Evolutionary conservation across 2,888 invertebrate genomes (phyloP), one percentile per base, ranked within the genome.

Genomic region (Synergus laeviventris): DNA sequence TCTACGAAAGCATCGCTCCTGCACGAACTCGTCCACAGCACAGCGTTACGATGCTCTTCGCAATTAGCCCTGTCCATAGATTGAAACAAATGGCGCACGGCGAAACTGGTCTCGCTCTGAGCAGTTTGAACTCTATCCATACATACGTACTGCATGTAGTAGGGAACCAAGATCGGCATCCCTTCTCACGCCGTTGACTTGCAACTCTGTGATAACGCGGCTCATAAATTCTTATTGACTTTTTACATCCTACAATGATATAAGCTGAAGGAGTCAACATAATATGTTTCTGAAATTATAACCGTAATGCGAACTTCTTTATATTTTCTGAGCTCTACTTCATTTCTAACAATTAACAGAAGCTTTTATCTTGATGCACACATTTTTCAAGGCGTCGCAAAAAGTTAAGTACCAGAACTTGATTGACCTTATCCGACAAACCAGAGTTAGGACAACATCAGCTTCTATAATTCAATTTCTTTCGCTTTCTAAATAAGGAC

Each of bases 51-150:
- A 81, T 83, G 85, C 80, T 83, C 76, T 79, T 82, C 81, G 86
- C 86, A 89, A 89, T 89, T 89, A 89, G 87, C 85, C 83, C 86
- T 84, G 87, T 88, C 85, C 88, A 89, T 91, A 91, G 91, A 92
- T 92, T 92, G 92, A 92, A 92, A 92, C 91, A 92, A 92, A 92
- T 92, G 91, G 90, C 86, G 79, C 87, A 86, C 79, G 39, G 70
- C 70, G 31, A 61, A 60, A 61, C 60, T 74, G 60, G 61, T 45
- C 74, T 60, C 45, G 45, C 36, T 49, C 60, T 61, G 16, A 61
- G 24, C 60, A 31, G 39, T 18, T 14, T 66, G 36, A 18, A 66
- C 70, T 36, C 16, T 49, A 75, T 75, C 38, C 54, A 45, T 75
- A 62, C 61, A 49, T 49, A 49, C 39, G 31, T 73, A 59, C 49